These are phyloP conservation scores for Lasioglossum oenotherae DNA, from an alignment of 2,888 invertebrate genomes.

Conservation along the genomic window DNA sequence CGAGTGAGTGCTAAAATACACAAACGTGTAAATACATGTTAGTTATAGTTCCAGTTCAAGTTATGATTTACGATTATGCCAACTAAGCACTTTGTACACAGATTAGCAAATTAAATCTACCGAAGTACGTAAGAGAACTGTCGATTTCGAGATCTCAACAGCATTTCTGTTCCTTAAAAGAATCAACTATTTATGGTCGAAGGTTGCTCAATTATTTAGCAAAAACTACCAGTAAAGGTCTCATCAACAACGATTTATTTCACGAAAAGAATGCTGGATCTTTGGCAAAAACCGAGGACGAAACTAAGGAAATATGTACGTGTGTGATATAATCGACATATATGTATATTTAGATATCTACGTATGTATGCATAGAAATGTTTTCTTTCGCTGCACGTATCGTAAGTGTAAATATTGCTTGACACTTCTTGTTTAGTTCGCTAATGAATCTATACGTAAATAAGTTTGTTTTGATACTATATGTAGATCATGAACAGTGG, in stretches of 20 bases:
- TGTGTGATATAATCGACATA: background rate
- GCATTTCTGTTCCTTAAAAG: background rate
- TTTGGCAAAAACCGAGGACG: background rate
- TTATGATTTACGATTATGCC: background rate
- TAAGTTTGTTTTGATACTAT: background rate
- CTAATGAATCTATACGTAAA: background rate
- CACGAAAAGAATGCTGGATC: background rate
- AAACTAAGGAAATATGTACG: conserved; percentile 16
- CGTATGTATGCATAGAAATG: background rate
- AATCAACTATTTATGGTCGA: conserved; percentile 30
- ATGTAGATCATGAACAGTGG: conserved; percentile 51
- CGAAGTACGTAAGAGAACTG: background rate
- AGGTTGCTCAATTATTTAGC: conserved; percentile 49
- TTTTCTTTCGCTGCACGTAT: background rate
- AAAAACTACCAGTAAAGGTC: background rate
- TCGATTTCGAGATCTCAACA: background rate
- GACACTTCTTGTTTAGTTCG: background rate
- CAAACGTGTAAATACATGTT: conserved; percentile 10
- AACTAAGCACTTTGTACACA: conserved; percentile 6
- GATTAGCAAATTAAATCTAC: background rate
- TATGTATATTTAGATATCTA: background rate
- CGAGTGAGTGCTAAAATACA: background rate
- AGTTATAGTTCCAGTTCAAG: background rate
- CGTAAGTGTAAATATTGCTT: background rate
- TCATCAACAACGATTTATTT: background rate